Base-by-base conservation (phyloP, 2,888 invertebrate genomes). In the Thymelicus sylvestris region DNA sequence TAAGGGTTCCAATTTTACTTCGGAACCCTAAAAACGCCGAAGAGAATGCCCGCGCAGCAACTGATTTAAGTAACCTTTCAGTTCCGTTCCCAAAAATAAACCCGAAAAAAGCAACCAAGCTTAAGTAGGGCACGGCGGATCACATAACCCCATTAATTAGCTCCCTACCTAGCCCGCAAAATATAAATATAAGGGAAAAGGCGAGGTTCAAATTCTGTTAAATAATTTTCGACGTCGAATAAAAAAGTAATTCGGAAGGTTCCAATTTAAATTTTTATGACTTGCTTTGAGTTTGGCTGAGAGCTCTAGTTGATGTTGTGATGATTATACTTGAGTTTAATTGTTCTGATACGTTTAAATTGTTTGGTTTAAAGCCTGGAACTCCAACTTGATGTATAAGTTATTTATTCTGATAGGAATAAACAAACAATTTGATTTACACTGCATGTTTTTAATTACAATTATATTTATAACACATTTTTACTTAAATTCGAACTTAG, bases 61-160 rank as follows among this genome's bases (percentile, higher is more conserved):
- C 41, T 8, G 41, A 44, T 44, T 8, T 44, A 44, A 7, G 12
- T 15, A 52, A 12, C 50, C 13, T 60, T 39, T 39, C 47, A 24
- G 47, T 41, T 24, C 8, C 19, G 6, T 15, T 61, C 60, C 61
- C 24, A 7, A 19, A 67, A 61, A 19, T 52, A 15, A 52, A 52
- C 52, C 52, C 48, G 2, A 52, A 19, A 52, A 52, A 67, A 50
- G 39, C 39, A 67, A 39, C 61, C 19, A 41, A 61, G 24, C 67
- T 19, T 52, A 68, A 68, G 55, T 68, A 68, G 68, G 68, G 68
- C 68, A 31, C 62, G 31, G 31, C 10, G 63, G 68, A 57, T 68
- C 68, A 57, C 68, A 63, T 57, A 57, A 62, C 68, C 68, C 57
- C 38, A 67, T 68, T 68, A 68, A 68, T 68, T 44, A 62, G 57